Conservation (phyloP, 1,140 invertebrate genomes). For the Stratiolaelaps scimitus region DNA sequence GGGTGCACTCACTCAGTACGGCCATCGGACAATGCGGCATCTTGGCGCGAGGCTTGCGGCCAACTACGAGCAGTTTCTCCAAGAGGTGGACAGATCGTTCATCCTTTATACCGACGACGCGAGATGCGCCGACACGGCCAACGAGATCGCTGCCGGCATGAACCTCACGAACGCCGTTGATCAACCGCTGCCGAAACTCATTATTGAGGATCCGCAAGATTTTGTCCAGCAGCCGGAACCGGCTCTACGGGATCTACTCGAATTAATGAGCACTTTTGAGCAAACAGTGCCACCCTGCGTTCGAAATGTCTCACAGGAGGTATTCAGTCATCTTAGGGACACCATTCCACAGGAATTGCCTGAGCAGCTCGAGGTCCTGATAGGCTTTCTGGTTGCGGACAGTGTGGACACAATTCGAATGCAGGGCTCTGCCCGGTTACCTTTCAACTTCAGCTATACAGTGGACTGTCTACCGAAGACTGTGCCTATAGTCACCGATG, state of each 20-base stretch:
- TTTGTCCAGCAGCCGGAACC: too few species aligned
- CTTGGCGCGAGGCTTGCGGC: not conserved
- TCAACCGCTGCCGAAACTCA: not conserved
- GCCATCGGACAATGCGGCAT: not conserved
- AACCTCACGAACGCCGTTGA: not conserved
- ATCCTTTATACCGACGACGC: not conserved
- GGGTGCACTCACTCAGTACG: not conserved
- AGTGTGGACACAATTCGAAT: not conserved
- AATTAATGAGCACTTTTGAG: not conserved
- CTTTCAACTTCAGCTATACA: not conserved
- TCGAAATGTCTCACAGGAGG: not conserved
- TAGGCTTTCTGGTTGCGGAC: not conserved
- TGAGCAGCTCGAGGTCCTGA: not conserved
- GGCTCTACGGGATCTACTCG: not conserved
- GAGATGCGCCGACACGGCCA: slow-evolving; percentile 2
- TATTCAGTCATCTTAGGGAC: not conserved
- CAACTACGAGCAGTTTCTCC: not conserved
- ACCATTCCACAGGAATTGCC: not conserved
- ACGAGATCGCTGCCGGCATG: not conserved
- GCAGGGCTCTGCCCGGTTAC: not conserved
- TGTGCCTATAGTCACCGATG: not conserved
- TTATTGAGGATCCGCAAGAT: not conserved
- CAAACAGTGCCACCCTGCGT: not conserved
- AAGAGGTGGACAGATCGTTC: not conserved
- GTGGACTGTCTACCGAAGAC: not conserved